These are phyloP conservation scores for Campaea margaritaria DNA, from an alignment of 2,888 invertebrate species.

Conservation along the genomic window DNA sequence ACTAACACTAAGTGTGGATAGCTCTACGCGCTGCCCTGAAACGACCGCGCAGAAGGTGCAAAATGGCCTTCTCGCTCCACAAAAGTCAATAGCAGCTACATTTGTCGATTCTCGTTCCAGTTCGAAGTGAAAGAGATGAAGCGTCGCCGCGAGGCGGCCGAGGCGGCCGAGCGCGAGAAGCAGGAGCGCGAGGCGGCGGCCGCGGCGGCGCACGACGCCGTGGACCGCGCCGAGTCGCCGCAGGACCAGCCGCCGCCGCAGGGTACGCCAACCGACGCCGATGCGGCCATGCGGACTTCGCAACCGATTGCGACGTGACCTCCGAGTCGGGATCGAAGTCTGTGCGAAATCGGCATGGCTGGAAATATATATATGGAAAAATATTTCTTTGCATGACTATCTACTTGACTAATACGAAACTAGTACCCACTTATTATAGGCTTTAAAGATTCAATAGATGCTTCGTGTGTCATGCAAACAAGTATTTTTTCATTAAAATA, in stretches of 20 bases:
- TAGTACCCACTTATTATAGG: too few species aligned
- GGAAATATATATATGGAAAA: neutral
- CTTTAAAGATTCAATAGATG: neutral
- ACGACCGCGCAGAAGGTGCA: too few species aligned
- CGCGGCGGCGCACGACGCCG: constrained; percentile 71
- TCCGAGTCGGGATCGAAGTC: neutral
- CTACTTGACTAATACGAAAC: neutral
- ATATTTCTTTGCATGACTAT: constrained; percentile 15
- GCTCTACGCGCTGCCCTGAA: neutral
- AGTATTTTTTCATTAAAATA: constrained; percentile 5
- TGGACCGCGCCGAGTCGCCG: constrained; percentile 71
- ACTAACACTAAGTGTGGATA: constrained; percentile 10
- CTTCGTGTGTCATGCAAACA: neutral
- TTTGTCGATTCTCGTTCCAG: constrained; percentile 76
- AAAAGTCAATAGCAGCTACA: neutral
- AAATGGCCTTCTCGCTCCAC: too few species aligned
- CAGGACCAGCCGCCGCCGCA: constrained; percentile 66
- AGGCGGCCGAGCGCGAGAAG: constrained; percentile 91
- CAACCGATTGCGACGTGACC: neutral
- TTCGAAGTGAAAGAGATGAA: constrained; percentile 98
- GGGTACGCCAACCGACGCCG: constrained; percentile 56
- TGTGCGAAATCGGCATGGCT: constrained; percentile 5
- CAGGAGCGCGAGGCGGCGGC: constrained; percentile 85
- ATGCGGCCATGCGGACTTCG: constrained; percentile 1
- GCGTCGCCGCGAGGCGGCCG: constrained; percentile 93